Conservation (phyloP, 2,888 invertebrate genomes). For the Helleia helle region DNA sequence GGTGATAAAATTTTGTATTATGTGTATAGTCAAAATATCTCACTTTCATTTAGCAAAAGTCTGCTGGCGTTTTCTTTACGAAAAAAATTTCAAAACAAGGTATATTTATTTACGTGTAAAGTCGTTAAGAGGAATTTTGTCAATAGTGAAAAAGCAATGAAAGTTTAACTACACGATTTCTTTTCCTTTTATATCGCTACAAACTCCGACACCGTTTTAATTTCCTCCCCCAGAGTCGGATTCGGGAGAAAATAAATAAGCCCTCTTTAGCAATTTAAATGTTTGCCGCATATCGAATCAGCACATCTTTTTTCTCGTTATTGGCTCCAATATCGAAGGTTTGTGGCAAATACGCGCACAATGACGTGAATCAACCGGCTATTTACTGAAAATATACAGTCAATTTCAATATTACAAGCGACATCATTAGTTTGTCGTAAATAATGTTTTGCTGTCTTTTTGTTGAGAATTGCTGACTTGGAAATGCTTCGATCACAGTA, state of each 20-base stretch:
- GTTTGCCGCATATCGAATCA: slow-evolving; percentile 9
- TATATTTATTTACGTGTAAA: background rate
- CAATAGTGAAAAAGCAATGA: background rate
- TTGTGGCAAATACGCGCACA: background rate
- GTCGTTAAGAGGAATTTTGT: background rate
- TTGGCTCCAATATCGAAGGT: slow-evolving; percentile 1
- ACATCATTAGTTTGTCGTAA: too few relatives aligned
- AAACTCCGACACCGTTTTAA: slow-evolving; percentile 16
- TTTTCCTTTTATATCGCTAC: slow-evolving; percentile 15
- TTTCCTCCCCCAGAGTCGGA: slow-evolving; percentile 13
- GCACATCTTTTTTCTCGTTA: slow-evolving; percentile 2
- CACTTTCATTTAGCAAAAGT: too few relatives aligned
- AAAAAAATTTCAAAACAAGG: background rate
- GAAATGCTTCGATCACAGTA: too few relatives aligned
- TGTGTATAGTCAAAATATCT: too few relatives aligned
- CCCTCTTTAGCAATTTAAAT: slow-evolving; percentile 18
- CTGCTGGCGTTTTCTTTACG: too few relatives aligned
- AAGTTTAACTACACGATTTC: slow-evolving; percentile 3
- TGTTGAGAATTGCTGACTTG: too few relatives aligned
- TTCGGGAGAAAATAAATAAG: slow-evolving; percentile 17
- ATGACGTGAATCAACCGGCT: too few relatives aligned
- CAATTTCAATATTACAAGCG: too few relatives aligned
- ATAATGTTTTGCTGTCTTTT: too few relatives aligned
- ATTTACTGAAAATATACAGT: too few relatives aligned
- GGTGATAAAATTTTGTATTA: too few relatives aligned